These are phyloP conservation scores for Folsomia manolachei DNA, from an alignment of 2,888 invertebrate species.

Conservation along the genomic window DNA sequence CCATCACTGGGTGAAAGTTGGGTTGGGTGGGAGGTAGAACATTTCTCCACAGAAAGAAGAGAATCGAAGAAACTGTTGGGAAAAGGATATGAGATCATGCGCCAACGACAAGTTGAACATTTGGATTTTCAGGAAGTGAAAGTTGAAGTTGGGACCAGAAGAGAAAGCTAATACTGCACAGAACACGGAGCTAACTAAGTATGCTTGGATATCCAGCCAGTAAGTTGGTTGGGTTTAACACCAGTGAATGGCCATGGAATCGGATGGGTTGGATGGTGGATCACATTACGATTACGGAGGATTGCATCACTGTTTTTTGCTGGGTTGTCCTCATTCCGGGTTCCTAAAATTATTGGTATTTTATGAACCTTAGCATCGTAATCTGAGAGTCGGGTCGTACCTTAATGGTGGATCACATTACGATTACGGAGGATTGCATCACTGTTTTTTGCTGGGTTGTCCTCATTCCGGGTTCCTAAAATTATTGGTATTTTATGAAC, in stretches of 20 bases:
- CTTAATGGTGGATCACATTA: too few relatives aligned
- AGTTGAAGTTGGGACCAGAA: not conserved
- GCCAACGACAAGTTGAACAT: not conserved
- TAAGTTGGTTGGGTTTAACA: not conserved
- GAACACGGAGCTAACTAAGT: not conserved
- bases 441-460: too few relatives aligned
- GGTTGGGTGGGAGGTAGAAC: not conserved
- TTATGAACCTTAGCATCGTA: too few relatives aligned
- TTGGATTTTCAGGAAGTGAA: not conserved
- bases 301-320: too few relatives aligned
- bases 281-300: too few relatives aligned
- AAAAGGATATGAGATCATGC: conserved; percentile 1
- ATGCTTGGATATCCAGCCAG: not conserved
- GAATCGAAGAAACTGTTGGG: conserved; percentile 2
- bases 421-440: too few relatives aligned
- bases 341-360: too few relatives aligned
- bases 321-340: too few relatives aligned
- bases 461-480: too few relatives aligned
- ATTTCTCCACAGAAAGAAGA: not conserved
- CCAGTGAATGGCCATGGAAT: not conserved
- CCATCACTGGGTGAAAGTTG: not conserved
- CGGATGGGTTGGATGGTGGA: not conserved
- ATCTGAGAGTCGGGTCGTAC: too few relatives aligned
- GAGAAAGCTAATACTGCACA: not conserved
- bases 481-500: too few relatives aligned